These are phyloP conservation scores for Bugulina stolonifera DNA, from an alignment of 2,888 invertebrate genomes.

Conservation along the genomic window DNA sequence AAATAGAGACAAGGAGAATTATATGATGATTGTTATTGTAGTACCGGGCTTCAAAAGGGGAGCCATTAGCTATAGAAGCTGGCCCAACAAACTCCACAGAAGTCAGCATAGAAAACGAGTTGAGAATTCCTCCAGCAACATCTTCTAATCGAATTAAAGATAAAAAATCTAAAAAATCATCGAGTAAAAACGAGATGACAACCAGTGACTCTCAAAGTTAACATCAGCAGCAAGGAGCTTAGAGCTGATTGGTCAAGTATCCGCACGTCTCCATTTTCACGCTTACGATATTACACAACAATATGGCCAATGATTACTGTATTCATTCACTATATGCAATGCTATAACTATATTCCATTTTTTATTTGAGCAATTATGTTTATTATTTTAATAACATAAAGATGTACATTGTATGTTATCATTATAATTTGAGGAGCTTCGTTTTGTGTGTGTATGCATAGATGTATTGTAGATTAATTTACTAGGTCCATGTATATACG, in stretches of 20 bases:
- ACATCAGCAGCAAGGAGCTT: no score
- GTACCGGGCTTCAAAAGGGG: slow-evolving; percentile 6
- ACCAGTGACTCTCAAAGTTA: neutral
- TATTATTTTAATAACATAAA: neutral
- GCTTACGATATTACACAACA: no score
- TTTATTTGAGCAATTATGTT: neutral
- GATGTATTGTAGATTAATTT: no score
- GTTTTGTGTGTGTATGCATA: no score
- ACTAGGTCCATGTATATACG: no score
- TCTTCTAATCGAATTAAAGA: slow-evolving; percentile 11
- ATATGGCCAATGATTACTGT: neutral
- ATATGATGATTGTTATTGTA: neutral
- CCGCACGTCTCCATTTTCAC: no score
- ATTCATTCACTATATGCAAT: neutral
- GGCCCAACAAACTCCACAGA: neutral
- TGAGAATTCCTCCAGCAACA: neutral
- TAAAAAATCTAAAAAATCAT: slow-evolving; percentile 11
- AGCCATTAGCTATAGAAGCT: neutral
- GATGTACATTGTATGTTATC: no score
- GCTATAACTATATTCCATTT: neutral
- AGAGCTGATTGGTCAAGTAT: no score
- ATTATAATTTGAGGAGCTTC: no score
- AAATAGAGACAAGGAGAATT: no score
- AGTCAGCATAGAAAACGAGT: neutral
- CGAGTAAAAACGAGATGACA: slow-evolving; percentile 11